These are phyloP conservation scores for Formicarius rufipectus DNA, from an alignment of 2,113 vertebrate genomes.

Conservation along the genomic window DNA sequence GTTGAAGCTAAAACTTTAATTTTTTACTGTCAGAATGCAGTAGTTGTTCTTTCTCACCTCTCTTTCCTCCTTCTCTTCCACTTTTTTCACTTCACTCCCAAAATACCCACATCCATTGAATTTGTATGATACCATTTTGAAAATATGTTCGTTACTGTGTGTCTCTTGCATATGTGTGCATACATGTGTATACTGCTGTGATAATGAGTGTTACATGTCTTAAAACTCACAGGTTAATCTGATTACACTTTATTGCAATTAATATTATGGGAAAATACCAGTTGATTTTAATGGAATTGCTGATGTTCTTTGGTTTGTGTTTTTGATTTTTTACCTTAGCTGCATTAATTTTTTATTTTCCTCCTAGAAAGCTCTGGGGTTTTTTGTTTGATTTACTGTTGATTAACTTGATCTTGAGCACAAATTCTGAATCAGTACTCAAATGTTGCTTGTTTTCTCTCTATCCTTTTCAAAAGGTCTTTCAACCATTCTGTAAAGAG, in stretches of 20 bases:
- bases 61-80: not conserved
- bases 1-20: not conserved
- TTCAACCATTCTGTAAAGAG: not conserved
- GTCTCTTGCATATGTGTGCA: not conserved
- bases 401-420: not conserved
- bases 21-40: not conserved
- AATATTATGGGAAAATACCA: not conserved
- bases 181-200: not conserved
- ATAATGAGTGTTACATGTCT: not conserved
- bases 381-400: not conserved
- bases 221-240: not conserved
- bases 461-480: not conserved
- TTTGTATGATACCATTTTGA: not conserved
- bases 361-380: not conserved
- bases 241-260: not conserved
- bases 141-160: not conserved
- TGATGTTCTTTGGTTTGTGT: not conserved
- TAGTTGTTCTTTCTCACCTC: not conserved
- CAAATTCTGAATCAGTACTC: not conserved
- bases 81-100: not conserved
- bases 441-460: not conserved
- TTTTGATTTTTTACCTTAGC: not conserved
- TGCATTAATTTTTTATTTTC: not conserved
- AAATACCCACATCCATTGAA: not conserved
- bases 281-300: not conserved